These are phyloP conservation scores for Heteromyza rotundicornis DNA, from an alignment of 2,888 invertebrate species.

Conservation along the genomic window DNA sequence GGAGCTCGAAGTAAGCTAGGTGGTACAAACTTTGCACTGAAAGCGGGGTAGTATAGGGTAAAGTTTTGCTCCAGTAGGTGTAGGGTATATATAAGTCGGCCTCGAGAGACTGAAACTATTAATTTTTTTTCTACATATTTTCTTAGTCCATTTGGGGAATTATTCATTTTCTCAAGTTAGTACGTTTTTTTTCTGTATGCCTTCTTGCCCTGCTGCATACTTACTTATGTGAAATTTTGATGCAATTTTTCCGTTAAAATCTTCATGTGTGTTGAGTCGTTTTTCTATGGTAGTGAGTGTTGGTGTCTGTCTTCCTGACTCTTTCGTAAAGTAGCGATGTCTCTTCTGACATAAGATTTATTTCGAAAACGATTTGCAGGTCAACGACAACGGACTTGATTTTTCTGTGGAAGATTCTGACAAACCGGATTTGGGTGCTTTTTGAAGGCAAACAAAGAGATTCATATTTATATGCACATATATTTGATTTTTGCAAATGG, in stretches of 20 bases:
- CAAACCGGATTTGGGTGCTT: no score
- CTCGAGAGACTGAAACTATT: no score
- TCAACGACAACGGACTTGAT: neutral
- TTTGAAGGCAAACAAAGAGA: no score
- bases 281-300: conserved; percentile 14
- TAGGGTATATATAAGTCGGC: no score
- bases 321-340: conserved; percentile 12
- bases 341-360: neutral
- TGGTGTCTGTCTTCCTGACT: conserved; percentile 20
- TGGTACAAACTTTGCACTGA: no score
- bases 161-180: conserved; percentile 21
- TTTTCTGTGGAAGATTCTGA: neutral
- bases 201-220: neutral
- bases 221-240: neutral
- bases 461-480: no score
- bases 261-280: neutral
- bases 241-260: neutral
- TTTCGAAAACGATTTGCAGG: neutral
- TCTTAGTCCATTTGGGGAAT: neutral
- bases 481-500: no score
- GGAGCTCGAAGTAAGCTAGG: no score
- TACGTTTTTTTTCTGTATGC: neutral
- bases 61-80: no score
- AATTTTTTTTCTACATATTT: neutral
- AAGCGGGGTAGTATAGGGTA: no score